These are phyloP conservation scores for Cynocephalus volans DNA, from an alignment of 2,113 vertebrate genomes.

Conservation along the genomic window DNA sequence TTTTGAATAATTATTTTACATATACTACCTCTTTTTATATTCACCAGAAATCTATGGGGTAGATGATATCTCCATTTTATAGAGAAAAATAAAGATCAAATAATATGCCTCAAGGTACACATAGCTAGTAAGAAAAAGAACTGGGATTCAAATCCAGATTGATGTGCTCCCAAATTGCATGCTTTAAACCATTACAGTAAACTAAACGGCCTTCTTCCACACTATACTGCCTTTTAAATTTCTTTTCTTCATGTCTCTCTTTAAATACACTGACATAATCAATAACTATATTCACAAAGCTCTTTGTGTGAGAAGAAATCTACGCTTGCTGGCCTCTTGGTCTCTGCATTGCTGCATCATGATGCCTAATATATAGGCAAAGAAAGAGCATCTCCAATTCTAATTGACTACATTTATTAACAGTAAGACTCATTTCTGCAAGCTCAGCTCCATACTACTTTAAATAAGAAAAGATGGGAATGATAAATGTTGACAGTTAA, in stretches of 20 bases:
- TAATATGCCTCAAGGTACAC: not conserved
- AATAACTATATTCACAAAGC: constrained; percentile 4
- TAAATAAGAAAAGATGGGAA: not conserved
- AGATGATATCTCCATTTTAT: not conserved
- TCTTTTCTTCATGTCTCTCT: constrained; percentile 33
- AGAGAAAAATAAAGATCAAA: not conserved
- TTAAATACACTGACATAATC: constrained; percentile 42
- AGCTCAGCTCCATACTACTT: not conserved
- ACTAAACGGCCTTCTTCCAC: not conserved
- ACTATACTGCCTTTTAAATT: not conserved
- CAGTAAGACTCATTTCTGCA: constrained; percentile 2
- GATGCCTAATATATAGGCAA: not conserved
- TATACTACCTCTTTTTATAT: not conserved
- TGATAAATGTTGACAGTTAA: not conserved
- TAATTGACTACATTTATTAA: constrained; percentile 6
- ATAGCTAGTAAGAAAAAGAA: not conserved
- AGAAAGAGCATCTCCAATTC: not conserved
- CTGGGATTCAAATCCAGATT: constrained; percentile 16
- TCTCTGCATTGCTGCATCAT: constrained; percentile 28
- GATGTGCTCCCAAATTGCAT: not conserved
- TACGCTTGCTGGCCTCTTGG: not conserved
- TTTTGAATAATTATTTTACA: not conserved
- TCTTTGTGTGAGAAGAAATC: constrained; percentile 23
- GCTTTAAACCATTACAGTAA: not conserved
- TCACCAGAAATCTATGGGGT: not conserved